phyloP scores from a whole-genome alignment of 2,888 invertebrate genomes.

The Clistopyga incitator region DNA sequence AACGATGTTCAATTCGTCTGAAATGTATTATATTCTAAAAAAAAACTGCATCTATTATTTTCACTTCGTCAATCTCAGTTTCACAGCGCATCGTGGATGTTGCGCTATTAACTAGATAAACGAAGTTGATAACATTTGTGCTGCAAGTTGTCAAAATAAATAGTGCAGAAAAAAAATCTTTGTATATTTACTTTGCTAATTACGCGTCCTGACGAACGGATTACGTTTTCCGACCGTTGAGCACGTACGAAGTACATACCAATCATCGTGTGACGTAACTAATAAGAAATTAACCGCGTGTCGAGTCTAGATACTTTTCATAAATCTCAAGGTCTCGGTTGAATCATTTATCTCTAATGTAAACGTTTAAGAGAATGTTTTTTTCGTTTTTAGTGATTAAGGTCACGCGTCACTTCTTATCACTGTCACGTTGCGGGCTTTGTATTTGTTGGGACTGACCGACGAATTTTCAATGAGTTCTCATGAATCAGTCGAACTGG shows the following conservation, averaged over 20 bases:
- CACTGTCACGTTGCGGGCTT: conserved; percentile 9
- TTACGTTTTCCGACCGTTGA: background rate
- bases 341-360: conserved; percentile 13
- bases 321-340: conserved; percentile 1
- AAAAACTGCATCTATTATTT: background rate
- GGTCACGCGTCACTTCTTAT: conserved; percentile 38
- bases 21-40: conserved; percentile 46
- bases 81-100: background rate
- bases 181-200: background rate
- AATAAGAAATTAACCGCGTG: background rate
- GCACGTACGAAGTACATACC: background rate
- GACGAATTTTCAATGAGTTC: conserved; percentile 14
- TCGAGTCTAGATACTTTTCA: background rate
- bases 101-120: conserved; percentile 5
- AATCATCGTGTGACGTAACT: background rate
- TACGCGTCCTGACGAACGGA: background rate
- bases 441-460: background rate
- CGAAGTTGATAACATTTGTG: conserved; percentile 36
- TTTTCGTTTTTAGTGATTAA: conserved; percentile 14
- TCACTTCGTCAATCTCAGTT: conserved; percentile 15
- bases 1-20: conserved; percentile 7
- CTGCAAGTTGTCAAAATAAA: conserved; percentile 35
- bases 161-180: background rate
- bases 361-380: conserved; percentile 1
- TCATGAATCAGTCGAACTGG: conserved; percentile 4